Percentiles rank a stretch among this genome's conserved stretches.
phyloP scores from a whole-genome alignment of 2,113 vertebrate genomes.

The Coryphaenoides rupestris region DNA sequence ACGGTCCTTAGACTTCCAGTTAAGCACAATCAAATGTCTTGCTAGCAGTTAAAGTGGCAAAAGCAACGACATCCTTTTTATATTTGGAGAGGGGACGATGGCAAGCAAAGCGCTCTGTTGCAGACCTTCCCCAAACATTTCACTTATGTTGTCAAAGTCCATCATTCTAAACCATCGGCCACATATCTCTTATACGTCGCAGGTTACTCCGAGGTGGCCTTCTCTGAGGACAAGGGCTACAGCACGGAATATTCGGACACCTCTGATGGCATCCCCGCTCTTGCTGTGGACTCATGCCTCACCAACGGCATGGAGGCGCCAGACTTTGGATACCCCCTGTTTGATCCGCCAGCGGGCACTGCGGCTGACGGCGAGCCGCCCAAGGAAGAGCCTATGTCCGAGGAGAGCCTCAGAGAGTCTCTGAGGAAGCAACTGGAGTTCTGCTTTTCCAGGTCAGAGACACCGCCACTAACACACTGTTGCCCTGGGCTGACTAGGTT shows the following conservation, averaged over 20 bases:
- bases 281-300: constrained; percentile 31
- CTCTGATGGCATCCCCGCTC: constrained; percentile 29
- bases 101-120: too few relatives aligned
- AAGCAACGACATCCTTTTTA: too few relatives aligned
- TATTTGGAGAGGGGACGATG: too few relatives aligned
- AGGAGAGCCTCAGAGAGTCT: constrained; percentile 84
- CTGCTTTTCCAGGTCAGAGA: constrained; percentile 87
- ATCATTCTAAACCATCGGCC: too few relatives aligned
- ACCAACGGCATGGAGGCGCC: constrained; percentile 52
- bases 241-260: constrained; percentile 36
- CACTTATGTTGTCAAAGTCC: too few relatives aligned
- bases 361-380: constrained; percentile 68
- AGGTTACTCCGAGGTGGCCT: constrained; percentile 53
- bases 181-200: too few relatives aligned
- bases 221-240: constrained; percentile 52
- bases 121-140: too few relatives aligned
- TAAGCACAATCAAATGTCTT: too few relatives aligned
- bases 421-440: constrained; percentile 94
- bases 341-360: constrained; percentile 44
- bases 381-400: constrained; percentile 68
- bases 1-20: too few relatives aligned
- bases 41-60: too few relatives aligned
- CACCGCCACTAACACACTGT: too few relatives aligned
- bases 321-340: constrained; percentile 53
- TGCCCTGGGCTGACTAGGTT: too few relatives aligned